These are phyloP conservation scores for Oppia nitens DNA, from an alignment of 1,140 invertebrate species.

Conservation along the genomic window DNA sequence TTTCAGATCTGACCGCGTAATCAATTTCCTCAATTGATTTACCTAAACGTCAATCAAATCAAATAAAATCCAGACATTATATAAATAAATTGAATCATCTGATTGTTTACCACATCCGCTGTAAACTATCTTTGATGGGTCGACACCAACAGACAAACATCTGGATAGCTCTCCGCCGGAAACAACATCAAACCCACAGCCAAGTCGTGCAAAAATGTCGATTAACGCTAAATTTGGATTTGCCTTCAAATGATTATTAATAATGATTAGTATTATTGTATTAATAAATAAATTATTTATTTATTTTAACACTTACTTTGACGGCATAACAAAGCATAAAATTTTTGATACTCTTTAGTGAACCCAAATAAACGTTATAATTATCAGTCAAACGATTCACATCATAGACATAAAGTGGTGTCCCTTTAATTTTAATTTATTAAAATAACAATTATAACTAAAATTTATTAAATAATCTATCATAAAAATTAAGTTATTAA, in stretches of 20 bases:
- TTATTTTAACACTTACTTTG: conserved; percentile 5
- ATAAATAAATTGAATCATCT: background rate
- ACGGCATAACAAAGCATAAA: conserved; percentile 12
- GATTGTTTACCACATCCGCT: conserved; percentile 18
- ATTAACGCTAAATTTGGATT: conserved; percentile 21
- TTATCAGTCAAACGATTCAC: conserved; percentile 9
- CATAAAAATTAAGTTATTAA: too few species aligned
- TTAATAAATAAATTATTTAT: too few species aligned
- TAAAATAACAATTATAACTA: too few species aligned
- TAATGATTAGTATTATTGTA: too few species aligned
- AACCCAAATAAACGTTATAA: conserved; percentile 6
- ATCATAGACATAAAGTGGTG: conserved; percentile 12
- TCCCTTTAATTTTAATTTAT: too few species aligned
- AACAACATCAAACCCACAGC: conserved; percentile 22
- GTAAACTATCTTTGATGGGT: conserved; percentile 17
- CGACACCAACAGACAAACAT: conserved; percentile 18
- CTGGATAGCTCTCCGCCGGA: conserved; percentile 21
- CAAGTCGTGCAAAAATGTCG: conserved; percentile 13
- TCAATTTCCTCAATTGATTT: conserved; percentile 12
- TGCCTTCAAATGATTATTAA: conserved; percentile 23
- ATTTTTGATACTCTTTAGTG: conserved; percentile 8
- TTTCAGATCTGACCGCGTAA: background rate
- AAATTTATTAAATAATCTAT: too few species aligned
- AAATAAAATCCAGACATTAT: background rate
- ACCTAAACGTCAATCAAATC: background rate